A percentile compares a stretch with the other conserved stretches of the same genome.
These are phyloP conservation scores for Cyphomyrus discorhynchus DNA, from an alignment of 2,113 vertebrate genomes.

Conservation along the genomic window DNA sequence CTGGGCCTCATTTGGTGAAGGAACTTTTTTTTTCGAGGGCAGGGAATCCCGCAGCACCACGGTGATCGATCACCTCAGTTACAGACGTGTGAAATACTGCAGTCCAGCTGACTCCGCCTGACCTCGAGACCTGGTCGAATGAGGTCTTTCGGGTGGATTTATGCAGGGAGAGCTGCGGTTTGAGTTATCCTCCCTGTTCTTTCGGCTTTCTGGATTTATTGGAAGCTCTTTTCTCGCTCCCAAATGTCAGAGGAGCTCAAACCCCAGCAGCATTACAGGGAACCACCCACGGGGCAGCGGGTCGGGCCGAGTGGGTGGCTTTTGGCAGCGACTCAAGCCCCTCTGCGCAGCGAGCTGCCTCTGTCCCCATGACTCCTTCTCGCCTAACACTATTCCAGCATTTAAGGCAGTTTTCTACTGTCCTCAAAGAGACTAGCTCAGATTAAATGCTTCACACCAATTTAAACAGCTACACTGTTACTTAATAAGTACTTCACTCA, in stretches of 20 bases:
- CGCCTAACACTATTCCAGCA: neutral
- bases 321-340: neutral
- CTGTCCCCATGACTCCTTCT: neutral
- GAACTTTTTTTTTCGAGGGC: neutral
- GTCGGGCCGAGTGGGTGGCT: neutral
- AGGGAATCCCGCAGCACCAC: neutral
- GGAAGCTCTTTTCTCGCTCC: neutral
- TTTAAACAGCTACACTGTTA: neutral
- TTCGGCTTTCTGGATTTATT: neutral
- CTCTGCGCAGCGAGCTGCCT: neutral
- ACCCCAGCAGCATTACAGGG: neutral
- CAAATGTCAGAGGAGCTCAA: neutral
- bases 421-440: neutral
- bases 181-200: neutral
- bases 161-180: neutral
- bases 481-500: neutral
- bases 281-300: neutral
- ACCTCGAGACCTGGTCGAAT: neutral
- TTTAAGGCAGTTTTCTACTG: neutral
- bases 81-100: neutral
- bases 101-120: neutral
- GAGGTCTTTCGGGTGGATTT: neutral
- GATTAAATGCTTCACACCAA: neutral
- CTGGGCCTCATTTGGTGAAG: neutral
- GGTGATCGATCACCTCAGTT: neutral